Conservation (phyloP, 2,113 vertebrate species). For the Chaetodon trifascialis region DNA sequence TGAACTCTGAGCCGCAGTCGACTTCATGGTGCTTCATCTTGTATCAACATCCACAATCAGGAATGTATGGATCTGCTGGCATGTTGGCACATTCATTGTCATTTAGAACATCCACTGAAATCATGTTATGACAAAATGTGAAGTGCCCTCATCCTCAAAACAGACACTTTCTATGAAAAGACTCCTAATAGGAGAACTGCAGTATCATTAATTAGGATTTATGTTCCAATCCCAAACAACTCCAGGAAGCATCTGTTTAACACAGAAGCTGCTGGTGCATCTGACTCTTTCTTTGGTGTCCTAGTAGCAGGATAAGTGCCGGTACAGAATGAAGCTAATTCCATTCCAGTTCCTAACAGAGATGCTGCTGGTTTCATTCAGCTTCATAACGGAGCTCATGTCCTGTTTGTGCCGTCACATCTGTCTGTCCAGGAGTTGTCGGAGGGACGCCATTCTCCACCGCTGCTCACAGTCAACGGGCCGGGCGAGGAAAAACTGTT, state of each 20-base stretch:
- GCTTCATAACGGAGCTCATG: background rate
- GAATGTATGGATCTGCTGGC: background rate
- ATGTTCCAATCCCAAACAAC: background rate
- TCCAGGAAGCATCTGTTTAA: background rate
- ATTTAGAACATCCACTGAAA: background rate
- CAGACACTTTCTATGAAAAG: background rate
- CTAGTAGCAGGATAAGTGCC: background rate
- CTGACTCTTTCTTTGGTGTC: background rate
- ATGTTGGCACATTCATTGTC: background rate
- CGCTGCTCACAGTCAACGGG: slow-evolving; percentile 88
- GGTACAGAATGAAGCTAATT: background rate
- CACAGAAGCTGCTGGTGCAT: background rate
- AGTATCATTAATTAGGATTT: background rate
- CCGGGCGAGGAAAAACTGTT: slow-evolving; percentile 93
- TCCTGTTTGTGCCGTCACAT: slow-evolving; percentile 10
- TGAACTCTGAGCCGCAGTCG: background rate
- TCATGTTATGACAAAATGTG: background rate
- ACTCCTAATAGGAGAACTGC: slow-evolving; percentile 3
- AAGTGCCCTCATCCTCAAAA: background rate
- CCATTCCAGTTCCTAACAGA: background rate
- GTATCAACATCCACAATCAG: background rate
- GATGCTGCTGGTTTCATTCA: background rate
- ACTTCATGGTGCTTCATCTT: background rate
- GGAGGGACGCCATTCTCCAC: slow-evolving; percentile 81
- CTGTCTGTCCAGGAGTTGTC: slow-evolving; percentile 73